Percentiles rank a stretch among this genome's conserved stretches.
phyloP scores from a whole-genome alignment of 2,113 vertebrate genomes.

The Hemibates koningsi region DNA sequence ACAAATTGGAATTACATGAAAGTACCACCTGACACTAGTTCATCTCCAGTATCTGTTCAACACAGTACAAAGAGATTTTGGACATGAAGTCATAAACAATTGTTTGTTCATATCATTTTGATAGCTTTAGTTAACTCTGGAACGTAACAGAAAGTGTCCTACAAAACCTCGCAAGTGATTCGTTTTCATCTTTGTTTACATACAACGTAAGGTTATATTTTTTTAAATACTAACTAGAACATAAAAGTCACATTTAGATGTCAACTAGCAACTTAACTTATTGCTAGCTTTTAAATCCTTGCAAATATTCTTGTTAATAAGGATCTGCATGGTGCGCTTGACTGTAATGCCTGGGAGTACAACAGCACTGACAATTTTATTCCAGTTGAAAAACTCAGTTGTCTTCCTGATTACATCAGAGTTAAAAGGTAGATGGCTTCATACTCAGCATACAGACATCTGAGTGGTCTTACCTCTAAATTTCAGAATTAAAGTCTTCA shows the following conservation, averaged over 20 bases:
- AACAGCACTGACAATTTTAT: not conserved
- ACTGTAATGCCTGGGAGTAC: not conserved
- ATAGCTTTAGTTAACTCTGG: not conserved
- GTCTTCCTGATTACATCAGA: not conserved
- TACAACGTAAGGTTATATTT: not conserved
- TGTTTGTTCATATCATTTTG: not conserved
- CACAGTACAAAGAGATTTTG: not conserved
- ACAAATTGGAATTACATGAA: not conserved
- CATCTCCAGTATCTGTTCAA: not conserved
- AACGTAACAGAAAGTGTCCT: not conserved
- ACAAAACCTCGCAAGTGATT: not conserved
- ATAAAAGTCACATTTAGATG: not conserved
- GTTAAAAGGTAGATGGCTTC: not conserved
- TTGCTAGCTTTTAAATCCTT: not conserved
- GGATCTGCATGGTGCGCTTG: not conserved
- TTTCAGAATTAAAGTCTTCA: not conserved
- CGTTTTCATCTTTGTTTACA: not conserved
- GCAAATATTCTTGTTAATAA: rapidly evolving
- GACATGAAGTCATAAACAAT: not conserved
- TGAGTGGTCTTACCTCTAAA: not conserved
- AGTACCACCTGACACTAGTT: not conserved
- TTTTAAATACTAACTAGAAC: not conserved
- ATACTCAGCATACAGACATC: not conserved
- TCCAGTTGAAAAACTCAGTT: not conserved
- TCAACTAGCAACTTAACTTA: not conserved